Percentiles rank a stretch among this genome's conserved stretches.
Evolutionary conservation across 2,113 vertebrate genomes (phyloP).

Genomic region (Tetraodon nigroviridis): DNA sequence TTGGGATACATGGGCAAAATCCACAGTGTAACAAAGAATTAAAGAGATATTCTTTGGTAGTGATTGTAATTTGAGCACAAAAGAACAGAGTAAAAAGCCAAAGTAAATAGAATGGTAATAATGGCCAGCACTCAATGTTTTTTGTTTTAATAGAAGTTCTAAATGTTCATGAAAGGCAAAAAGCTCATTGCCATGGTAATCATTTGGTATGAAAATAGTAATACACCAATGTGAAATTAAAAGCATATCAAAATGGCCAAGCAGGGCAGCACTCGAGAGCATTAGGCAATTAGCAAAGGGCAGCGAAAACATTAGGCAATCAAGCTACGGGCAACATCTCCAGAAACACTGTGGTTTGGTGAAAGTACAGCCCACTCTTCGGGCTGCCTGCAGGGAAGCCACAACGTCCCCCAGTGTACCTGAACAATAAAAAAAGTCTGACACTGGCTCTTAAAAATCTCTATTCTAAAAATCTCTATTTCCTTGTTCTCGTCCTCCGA

Average conservation of each 20-base stretch:
- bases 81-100: too few species aligned
- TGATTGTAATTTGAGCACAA: too few species aligned
- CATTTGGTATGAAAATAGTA: too few species aligned
- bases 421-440: background rate
- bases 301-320: conserved; percentile 35
- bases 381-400: background rate
- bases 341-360: background rate
- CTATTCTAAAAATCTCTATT: background rate
- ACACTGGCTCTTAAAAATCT: background rate
- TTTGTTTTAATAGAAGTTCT: background rate
- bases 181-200: conserved; percentile 26
- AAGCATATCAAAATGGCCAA: background rate
- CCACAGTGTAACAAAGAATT: conserved; percentile 1
- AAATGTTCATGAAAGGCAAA: conserved; percentile 30
- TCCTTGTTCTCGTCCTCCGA: background rate
- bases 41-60: too few species aligned
- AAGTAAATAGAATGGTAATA: too few species aligned
- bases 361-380: background rate
- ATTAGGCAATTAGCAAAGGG: conserved; percentile 35
- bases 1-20: conserved; percentile 34
- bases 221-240: too few species aligned
- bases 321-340: conserved; percentile 13
- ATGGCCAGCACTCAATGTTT: background rate
- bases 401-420: background rate
- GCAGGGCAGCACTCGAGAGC: conserved; percentile 45